These are phyloP conservation scores for Habrosyne pyritoides DNA, from an alignment of 2,888 invertebrate species.

Conservation along the genomic window DNA sequence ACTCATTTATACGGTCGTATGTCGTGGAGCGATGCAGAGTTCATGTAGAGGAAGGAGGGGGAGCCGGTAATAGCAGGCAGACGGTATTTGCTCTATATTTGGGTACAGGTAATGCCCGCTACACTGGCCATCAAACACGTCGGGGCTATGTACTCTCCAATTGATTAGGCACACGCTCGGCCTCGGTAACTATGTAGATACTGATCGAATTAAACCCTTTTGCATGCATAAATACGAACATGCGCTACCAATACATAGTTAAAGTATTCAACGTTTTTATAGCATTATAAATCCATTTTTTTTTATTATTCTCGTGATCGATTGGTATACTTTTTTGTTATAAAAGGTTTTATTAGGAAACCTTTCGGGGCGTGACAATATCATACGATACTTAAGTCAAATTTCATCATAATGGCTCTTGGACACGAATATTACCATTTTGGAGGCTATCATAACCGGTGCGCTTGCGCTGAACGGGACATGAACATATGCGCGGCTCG, in stretches of 20 bases:
- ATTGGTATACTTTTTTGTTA: too few relatives aligned
- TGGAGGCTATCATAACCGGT: constrained; percentile 32
- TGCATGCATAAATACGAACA: background rate
- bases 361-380: background rate
- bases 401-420: background rate
- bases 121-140: constrained; percentile 6
- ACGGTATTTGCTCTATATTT: constrained; percentile 59
- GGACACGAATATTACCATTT: constrained; percentile 29
- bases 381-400: background rate
- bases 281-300: too few relatives aligned
- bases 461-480: constrained; percentile 24
- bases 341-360: too few relatives aligned
- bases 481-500: constrained; percentile 25
- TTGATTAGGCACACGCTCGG: background rate
- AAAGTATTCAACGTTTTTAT: too few relatives aligned
- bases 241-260: background rate
- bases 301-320: too few relatives aligned
- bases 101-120: constrained; percentile 30
- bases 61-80: constrained; percentile 31
- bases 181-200: background rate
- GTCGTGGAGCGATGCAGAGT: background rate
- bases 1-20: background rate
- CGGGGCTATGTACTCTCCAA: background rate
- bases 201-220: background rate
- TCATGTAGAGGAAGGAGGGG: constrained; percentile 13